Evolutionary conservation across 2,113 vertebrate genomes (phyloP).

Genomic region (Cepphus grylle): DNA sequence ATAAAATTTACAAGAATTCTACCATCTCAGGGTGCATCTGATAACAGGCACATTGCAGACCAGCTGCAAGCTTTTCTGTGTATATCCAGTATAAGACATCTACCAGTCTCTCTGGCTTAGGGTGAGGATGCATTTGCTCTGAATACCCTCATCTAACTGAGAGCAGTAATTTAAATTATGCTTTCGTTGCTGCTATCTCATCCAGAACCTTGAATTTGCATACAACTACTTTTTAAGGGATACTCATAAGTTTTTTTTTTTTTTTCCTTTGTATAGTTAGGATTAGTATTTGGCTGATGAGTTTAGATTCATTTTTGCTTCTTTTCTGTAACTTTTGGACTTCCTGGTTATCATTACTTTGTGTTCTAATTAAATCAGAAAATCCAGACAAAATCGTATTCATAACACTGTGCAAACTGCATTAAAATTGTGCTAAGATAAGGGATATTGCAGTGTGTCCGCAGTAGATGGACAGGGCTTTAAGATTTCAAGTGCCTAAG

Average conservation of each 20-base stretch:
- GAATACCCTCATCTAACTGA: neutral
- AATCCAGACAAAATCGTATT: neutral
- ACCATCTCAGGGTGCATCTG: neutral
- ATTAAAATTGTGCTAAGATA: neutral
- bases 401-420: neutral
- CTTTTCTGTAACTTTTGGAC: neutral
- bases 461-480: neutral
- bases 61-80: neutral
- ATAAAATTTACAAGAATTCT: neutral
- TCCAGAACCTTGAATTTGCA: neutral
- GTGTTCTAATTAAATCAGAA: neutral
- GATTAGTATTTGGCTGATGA: neutral
- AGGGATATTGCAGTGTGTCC: neutral
- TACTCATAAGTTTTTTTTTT: neutral
- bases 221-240: neutral
- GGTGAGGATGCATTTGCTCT: neutral
- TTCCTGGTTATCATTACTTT: neutral
- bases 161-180: neutral
- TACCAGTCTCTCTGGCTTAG: neutral
- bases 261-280: neutral
- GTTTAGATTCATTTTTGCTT: neutral
- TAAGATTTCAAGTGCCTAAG: neutral
- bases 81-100: neutral
- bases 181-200: neutral
- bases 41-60: neutral